A percentile compares a stretch with the other conserved stretches of the same genome.
phyloP scores from a whole-genome alignment of 2,888 invertebrate genomes.

The Lasioglossum zephyrum region DNA sequence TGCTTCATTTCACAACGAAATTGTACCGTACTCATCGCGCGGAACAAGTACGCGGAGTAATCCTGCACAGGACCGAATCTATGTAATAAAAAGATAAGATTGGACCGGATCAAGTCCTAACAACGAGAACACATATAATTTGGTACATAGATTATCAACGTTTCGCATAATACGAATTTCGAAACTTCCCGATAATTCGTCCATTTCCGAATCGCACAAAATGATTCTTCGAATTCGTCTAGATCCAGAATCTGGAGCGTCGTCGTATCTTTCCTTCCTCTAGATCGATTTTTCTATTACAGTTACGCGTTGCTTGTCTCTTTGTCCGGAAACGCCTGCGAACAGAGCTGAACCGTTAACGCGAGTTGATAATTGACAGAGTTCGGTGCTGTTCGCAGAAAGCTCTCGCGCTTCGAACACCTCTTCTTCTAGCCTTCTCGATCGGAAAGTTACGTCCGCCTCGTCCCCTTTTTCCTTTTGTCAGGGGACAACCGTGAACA shows the following conservation, averaged over 20 bases:
- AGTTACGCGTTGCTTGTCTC: background rate
- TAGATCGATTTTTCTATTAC: background rate
- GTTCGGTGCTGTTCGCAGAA: background rate
- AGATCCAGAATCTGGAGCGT: background rate
- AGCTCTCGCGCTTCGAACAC: too few relatives aligned
- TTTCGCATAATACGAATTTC: background rate
- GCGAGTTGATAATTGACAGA: background rate
- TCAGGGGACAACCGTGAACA: conserved; percentile 14
- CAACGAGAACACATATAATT: background rate
- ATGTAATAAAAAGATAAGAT: background rate
- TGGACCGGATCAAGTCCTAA: background rate
- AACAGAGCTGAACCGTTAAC: background rate
- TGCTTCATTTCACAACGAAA: background rate
- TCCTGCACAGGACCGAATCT: background rate
- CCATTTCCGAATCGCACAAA: background rate
- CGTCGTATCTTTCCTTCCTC: too few relatives aligned
- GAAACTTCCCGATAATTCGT: background rate
- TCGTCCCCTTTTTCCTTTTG: background rate
- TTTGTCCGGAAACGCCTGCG: background rate
- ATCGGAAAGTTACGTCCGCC: background rate
- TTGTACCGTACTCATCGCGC: background rate
- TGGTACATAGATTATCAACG: background rate
- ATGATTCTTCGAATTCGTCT: background rate
- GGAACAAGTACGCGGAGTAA: background rate
- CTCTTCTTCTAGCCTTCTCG: background rate